phyloP scores from a whole-genome alignment of 2,113 vertebrate species.

The Alethe diademata region DNA sequence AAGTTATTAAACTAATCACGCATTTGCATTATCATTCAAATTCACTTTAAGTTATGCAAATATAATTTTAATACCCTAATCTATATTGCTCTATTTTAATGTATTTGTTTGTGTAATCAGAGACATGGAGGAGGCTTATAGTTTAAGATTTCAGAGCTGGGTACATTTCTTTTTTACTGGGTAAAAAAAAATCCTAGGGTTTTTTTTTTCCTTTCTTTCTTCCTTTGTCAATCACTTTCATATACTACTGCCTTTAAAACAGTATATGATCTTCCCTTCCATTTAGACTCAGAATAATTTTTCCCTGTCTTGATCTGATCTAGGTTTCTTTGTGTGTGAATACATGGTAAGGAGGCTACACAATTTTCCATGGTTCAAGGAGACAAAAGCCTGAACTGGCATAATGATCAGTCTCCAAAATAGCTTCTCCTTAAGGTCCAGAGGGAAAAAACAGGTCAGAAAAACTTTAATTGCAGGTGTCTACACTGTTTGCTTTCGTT shows the following conservation, averaged over 20 bases:
- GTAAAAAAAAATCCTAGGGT: background rate
- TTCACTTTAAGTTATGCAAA: background rate
- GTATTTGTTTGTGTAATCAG: background rate
- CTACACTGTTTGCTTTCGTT: background rate
- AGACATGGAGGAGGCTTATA: background rate
- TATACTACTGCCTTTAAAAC: background rate
- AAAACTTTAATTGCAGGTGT: background rate
- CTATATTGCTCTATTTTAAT: background rate
- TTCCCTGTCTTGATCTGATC: background rate
- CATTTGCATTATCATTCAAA: background rate
- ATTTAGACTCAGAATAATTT: background rate
- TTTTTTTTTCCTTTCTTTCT: background rate
- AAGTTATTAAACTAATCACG: slow-evolving; percentile 6
- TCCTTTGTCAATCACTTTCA: background rate
- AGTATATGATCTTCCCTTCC: background rate
- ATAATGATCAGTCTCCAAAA: background rate
- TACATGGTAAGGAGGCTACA: background rate
- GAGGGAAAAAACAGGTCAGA: background rate
- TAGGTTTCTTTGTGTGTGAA: background rate
- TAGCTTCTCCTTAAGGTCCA: background rate
- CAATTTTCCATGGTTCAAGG: background rate
- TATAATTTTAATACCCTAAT: background rate
- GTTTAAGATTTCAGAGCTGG: background rate
- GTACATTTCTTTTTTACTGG: background rate
- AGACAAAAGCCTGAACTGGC: background rate